Evolutionary conservation across 2,797 vertebrate genomes (phyloP).

Genomic region (Hippoglossus hippoglossus): DNA sequence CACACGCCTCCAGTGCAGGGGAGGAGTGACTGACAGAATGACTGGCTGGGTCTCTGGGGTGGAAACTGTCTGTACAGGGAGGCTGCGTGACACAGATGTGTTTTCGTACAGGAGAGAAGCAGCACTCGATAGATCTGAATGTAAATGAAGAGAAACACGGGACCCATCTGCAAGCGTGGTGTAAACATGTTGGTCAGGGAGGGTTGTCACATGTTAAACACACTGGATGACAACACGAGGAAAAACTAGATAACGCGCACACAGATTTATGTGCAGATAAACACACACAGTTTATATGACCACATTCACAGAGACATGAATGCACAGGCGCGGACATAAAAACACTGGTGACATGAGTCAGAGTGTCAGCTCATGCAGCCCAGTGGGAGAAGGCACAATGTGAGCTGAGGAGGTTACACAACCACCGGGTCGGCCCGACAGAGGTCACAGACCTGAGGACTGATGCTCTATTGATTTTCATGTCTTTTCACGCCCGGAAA

Average conservation of each 20-base stretch:
- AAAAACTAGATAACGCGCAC: not conserved
- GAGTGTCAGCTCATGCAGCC: constrained; percentile 66
- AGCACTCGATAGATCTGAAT: not conserved
- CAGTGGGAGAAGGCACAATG: constrained; percentile 44
- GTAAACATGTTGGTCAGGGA: constrained; percentile 3
- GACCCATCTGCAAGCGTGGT: not conserved
- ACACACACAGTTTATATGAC: not conserved
- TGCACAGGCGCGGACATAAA: not conserved
- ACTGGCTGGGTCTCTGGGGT: not conserved
- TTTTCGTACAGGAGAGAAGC: constrained; percentile 23
- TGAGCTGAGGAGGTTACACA: constrained; percentile 69
- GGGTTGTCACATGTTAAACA: not conserved
- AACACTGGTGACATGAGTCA: constrained; percentile 64
- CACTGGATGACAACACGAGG: constrained; percentile 9
- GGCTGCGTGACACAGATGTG: constrained; percentile 26
- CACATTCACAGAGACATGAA: not conserved
- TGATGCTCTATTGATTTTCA: constrained; percentile 22
- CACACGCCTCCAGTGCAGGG: constrained; percentile 4
- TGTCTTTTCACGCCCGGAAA: not conserved
- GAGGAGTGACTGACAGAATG: constrained; percentile 5
- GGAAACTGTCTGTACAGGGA: not conserved
- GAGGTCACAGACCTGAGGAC: constrained; percentile 22
- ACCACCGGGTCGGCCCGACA: constrained; percentile 48
- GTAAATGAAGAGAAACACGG: too few species aligned
- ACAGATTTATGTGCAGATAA: not conserved